Evolutionary conservation across 2,113 vertebrate species (phyloP).

Genomic region (Machaerirhynchus nigripectus): DNA sequence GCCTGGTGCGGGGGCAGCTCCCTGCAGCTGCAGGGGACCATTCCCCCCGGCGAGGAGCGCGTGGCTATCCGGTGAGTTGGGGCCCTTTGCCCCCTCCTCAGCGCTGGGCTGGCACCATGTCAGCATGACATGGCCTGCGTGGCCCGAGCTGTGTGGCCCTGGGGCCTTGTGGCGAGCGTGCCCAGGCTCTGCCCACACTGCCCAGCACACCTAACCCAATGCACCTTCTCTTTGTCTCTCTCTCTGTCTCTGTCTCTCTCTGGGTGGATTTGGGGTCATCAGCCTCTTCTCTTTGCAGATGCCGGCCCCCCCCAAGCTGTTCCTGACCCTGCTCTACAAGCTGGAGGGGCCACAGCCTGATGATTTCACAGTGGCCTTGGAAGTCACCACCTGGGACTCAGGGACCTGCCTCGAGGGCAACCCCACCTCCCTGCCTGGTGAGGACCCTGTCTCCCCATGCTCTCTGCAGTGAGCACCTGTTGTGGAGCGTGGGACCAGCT

Average conservation of each 20-base stretch:
- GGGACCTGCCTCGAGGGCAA: constrained; percentile 32
- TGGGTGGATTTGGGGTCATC: constrained; percentile 59
- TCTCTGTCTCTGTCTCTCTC: constrained; percentile 32
- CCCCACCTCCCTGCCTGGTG: constrained; percentile 38
- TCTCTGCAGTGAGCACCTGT: not conserved
- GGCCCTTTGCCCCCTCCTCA: not conserved
- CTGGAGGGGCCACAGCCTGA: constrained; percentile 27
- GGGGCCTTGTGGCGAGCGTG: not conserved
- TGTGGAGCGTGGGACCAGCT: rapidly evolving
- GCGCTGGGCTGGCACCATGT: not conserved
- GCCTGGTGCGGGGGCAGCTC: constrained; percentile 90
- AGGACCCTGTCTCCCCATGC: not conserved
- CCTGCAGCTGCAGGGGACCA: constrained; percentile 79
- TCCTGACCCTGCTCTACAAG: constrained; percentile 83
- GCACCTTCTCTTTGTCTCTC: not conserved
- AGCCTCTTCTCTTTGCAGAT: constrained; percentile 90
- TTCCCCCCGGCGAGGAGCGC: constrained; percentile 50
- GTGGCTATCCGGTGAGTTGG: constrained; percentile 78
- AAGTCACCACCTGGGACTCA: constrained; percentile 75
- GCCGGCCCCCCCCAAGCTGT: constrained; percentile 67
- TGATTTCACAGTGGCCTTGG: constrained; percentile 67
- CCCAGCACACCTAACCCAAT: not conserved
- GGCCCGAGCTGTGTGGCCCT: not conserved
- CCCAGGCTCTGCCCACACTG: not conserved
- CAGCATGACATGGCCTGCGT: not conserved